Conservation (phyloP, 1,140 invertebrate genomes). For the Marisa cornuarietis region DNA sequence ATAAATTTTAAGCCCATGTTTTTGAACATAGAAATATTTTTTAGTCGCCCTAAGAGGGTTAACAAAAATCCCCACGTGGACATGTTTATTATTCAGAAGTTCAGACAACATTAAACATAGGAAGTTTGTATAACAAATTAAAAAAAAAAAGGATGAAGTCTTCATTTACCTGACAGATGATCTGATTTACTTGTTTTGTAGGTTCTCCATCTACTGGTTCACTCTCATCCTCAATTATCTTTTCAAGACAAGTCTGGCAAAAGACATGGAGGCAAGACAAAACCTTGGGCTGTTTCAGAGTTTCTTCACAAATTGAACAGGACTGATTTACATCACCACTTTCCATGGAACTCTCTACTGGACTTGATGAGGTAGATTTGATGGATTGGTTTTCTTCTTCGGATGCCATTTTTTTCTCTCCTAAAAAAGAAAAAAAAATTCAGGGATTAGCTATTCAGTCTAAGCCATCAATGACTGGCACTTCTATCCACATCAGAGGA, state of each 20-base stretch:
- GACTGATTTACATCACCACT: neutral
- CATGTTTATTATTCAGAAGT: constrained; percentile 6
- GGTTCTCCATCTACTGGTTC: constrained; percentile 15
- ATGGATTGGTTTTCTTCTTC: neutral
- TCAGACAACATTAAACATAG: neutral
- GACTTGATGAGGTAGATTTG: neutral
- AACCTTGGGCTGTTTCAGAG: constrained; percentile 81
- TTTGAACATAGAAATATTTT: too few relatives aligned
- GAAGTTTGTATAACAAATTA: constrained; percentile 45
- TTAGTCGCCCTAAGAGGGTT: too few relatives aligned
- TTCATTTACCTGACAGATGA: neutral
- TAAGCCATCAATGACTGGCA: neutral
- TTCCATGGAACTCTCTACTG: constrained; percentile 12
- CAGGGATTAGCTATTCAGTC: neutral
- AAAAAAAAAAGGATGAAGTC: constrained; percentile 19
- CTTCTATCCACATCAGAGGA: too few relatives aligned
- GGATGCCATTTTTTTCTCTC: neutral
- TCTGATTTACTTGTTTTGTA: constrained; percentile 2
- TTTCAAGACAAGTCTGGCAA: constrained; percentile 87
- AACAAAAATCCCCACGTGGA: constrained; percentile 8
- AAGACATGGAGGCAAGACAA: constrained; percentile 92
- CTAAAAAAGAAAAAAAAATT: neutral
- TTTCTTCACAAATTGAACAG: constrained; percentile 71
- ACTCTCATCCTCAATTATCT: constrained; percentile 73
- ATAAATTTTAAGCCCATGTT: too few relatives aligned